Evolutionary conservation across 2,797 vertebrate species (phyloP).

Genomic region (Cryptoblepharus egeriae): DNA sequence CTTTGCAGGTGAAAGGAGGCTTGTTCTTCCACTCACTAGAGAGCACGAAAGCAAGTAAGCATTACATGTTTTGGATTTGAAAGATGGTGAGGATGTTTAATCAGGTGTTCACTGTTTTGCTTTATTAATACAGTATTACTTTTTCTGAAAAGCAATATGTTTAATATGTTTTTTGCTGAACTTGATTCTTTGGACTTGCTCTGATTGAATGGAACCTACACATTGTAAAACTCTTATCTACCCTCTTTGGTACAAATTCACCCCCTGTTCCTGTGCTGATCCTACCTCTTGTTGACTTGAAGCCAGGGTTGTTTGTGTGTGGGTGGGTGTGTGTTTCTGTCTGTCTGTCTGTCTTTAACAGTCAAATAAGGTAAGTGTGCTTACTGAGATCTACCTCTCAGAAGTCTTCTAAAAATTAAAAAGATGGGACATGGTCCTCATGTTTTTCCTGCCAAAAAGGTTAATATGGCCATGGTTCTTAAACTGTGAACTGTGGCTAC

Average conservation of each 20-base stretch:
- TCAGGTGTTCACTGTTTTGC: conserved; percentile 33
- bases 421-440: too few species aligned
- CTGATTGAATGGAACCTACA: not conserved
- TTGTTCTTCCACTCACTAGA: conserved; percentile 36
- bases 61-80: conserved; percentile 25
- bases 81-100: not conserved
- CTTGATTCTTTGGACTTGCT: too few species aligned
- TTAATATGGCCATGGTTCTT: too few species aligned
- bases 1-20: conserved; percentile 32
- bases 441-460: too few species aligned
- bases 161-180: too few species aligned
- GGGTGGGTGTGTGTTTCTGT: too few species aligned
- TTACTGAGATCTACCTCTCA: too few species aligned
- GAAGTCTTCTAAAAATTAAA: too few species aligned
- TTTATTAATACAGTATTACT: conserved; percentile 2
- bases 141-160: conserved; percentile 28
- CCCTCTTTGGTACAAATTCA: not conserved
- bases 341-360: too few species aligned
- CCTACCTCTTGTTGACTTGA: not conserved
- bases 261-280: not conserved
- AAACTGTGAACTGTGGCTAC: too few species aligned
- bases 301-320: not conserved
- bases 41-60: conserved; percentile 14
- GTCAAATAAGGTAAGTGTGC: too few species aligned
- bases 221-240: not conserved